Evolutionary conservation across 2,888 invertebrate genomes (phyloP), one percentile per base, ranked within the genome.

Genomic region (Lycocerus yunnanus): DNA sequence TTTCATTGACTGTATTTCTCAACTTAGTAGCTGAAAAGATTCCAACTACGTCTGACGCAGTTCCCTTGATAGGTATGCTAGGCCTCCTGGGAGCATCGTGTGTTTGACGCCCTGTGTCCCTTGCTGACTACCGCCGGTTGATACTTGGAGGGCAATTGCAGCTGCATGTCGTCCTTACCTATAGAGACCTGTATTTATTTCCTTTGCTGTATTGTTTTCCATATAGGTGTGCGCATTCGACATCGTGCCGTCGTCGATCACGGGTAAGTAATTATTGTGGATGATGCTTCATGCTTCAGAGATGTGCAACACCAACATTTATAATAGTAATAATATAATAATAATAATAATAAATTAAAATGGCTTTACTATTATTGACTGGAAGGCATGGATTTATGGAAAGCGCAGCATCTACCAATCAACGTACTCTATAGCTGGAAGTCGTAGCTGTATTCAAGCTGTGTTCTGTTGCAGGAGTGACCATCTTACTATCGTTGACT

Each of bases 401-500:
- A 13, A n/a, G 20, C 18, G 8, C 13, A n/a, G 18, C n/a, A 18
- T 61, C n/a, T 13, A 61, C 11, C 61, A 20, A 63, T 20, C 61
- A 18, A 18, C 61, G 1, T 63, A 16, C 13, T 13, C 16, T 63
- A n/a, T n/a, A 18, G 3, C 61, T n/a, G 18, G 66, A 43, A 68
- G 60, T 72, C 77, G 73, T 76, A 81, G 82, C 81, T 82, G 82
- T 88, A 89, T 89, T 90, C 89, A 90, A 88, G 86, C 85, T 90
- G 86, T 90, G 88, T 91, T 91, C 91, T 92, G 91, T 95, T 95
- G 89, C 95, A 97, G 97, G 97, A 92, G 97, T 98, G 91, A 97
- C 97, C 91, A 97, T 98, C 91, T 95, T 98, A 90, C 96, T 99
- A 89, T 98, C 98, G 90, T 95, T 99, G 92, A 98, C 98, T 92